Evolutionary conservation across 1,140 invertebrate species (phyloP).

Genomic region (Polypedilum vanderplanki): DNA sequence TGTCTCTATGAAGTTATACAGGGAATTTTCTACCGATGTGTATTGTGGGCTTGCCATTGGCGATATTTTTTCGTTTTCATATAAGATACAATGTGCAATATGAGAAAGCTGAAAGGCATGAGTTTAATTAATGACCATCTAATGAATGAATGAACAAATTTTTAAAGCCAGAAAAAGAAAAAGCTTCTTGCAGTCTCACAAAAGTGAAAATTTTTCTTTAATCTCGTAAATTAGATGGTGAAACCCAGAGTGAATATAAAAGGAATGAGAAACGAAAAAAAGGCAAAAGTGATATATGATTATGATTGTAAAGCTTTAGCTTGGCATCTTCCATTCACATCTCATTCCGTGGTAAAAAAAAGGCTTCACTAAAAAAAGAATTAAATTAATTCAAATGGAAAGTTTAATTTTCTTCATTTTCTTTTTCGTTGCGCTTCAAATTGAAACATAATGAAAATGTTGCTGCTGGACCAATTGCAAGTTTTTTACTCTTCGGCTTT

Average conservation of each 20-base stretch:
- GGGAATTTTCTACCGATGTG: neutral
- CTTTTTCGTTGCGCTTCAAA: neutral
- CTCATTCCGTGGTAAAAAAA: neutral
- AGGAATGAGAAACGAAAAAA: neutral
- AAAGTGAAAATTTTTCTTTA: neutral
- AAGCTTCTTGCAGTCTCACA: slow-evolving; percentile 10
- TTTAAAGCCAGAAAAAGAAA: neutral
- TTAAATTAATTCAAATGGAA: slow-evolving; percentile 7
- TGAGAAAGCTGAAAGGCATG: neutral
- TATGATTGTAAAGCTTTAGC: neutral
- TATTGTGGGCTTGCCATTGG: too few relatives aligned
- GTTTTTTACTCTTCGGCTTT: neutral
- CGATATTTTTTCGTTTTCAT: too few relatives aligned
- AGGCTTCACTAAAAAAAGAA: too few relatives aligned
- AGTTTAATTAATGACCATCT: slow-evolving; percentile 15
- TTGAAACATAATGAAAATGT: neutral
- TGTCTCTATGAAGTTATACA: neutral
- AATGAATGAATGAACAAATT: neutral
- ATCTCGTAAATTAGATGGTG: slow-evolving; percentile 12
- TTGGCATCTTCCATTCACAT: neutral
- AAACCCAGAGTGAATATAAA: neutral
- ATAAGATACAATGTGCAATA: too few relatives aligned
- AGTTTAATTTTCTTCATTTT: neutral
- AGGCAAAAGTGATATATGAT: neutral
- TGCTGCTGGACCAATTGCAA: neutral